A percentile compares a stretch with the other conserved stretches of the same genome.
These are phyloP conservation scores for Oryzias celebensis DNA, from an alignment of 2,113 vertebrate genomes.

Conservation along the genomic window DNA sequence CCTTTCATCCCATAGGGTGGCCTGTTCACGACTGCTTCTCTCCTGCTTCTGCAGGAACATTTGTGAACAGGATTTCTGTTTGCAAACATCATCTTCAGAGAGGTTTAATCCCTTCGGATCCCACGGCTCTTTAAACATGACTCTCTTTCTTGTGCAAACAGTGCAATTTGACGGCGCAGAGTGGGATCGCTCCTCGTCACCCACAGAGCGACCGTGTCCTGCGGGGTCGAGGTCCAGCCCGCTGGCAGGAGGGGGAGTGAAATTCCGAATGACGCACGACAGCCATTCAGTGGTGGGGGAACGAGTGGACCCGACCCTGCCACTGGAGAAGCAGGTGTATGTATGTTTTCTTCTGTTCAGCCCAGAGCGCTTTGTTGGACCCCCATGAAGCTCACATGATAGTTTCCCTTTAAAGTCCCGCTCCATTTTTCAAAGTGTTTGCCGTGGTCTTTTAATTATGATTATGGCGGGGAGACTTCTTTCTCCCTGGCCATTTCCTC, in stretches of 20 bases:
- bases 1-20: constrained; percentile 2
- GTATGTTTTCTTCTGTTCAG: constrained; percentile 53
- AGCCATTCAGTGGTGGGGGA: constrained; percentile 82
- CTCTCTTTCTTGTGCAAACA: constrained; percentile 66
- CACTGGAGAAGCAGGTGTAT: constrained; percentile 96
- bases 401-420: too few relatives aligned
- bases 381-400: too few relatives aligned
- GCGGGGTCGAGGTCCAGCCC: constrained; percentile 79
- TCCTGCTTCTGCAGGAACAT: constrained; percentile 7
- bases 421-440: too few relatives aligned
- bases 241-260: constrained; percentile 82
- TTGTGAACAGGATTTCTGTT: constrained; percentile 28
- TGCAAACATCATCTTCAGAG: constrained; percentile 31
- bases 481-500: too few relatives aligned
- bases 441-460: too few relatives aligned
- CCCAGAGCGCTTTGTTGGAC: too few relatives aligned
- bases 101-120: constrained; percentile 46
- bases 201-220: constrained; percentile 81
- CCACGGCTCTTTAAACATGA: constrained; percentile 43
- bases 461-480: too few relatives aligned
- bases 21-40: constrained; percentile 7
- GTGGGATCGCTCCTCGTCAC: constrained; percentile 84
- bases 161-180: constrained; percentile 89
- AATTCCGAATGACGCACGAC: constrained; percentile 86
- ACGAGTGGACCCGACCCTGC: constrained; percentile 88